A percentile compares a stretch with the other conserved stretches of the same genome.
Conservation (phyloP, 2,797 vertebrate species). For the Channa striata region DNA sequence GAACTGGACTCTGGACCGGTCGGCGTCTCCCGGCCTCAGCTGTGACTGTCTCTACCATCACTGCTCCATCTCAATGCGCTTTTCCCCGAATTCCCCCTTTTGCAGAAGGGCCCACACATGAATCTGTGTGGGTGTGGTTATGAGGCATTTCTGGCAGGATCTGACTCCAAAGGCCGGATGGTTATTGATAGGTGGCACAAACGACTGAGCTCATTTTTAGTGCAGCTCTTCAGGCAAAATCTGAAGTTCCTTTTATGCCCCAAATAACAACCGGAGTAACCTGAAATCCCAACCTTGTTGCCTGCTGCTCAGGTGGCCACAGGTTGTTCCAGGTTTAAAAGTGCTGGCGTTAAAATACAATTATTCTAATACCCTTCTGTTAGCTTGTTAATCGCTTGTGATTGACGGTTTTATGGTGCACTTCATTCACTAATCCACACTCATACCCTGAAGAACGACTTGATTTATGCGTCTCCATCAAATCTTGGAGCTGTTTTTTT, state of each 20-base stretch:
- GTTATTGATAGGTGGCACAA: conserved; percentile 20
- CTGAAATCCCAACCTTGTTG: neutral
- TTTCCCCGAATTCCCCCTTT: neutral
- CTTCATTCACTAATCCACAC: conserved; percentile 27
- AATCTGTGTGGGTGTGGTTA: conserved; percentile 59
- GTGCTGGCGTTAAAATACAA: neutral
- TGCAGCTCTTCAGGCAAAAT: neutral
- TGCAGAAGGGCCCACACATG: conserved; percentile 22
- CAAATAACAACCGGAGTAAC: neutral
- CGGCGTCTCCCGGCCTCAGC: conserved; percentile 23
- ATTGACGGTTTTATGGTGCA: conserved; percentile 37
- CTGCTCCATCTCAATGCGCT: neutral
- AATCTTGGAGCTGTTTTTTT: conserved; percentile 15
- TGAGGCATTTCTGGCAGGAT: conserved; percentile 36
- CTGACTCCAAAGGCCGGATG: conserved; percentile 8
- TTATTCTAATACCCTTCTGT: neutral
- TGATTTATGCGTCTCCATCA: conserved; percentile 30
- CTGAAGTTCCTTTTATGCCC: neutral
- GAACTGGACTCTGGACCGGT: neutral
- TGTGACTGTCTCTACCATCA: neutral
- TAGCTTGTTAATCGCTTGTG: conserved; percentile 16
- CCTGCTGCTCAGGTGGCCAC: neutral
- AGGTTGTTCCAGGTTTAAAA: neutral
- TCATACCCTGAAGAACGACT: conserved; percentile 13
- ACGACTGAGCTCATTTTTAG: conserved; percentile 11